phyloP scores from a whole-genome alignment of 2,797 vertebrate genomes.

The Channa striata region DNA sequence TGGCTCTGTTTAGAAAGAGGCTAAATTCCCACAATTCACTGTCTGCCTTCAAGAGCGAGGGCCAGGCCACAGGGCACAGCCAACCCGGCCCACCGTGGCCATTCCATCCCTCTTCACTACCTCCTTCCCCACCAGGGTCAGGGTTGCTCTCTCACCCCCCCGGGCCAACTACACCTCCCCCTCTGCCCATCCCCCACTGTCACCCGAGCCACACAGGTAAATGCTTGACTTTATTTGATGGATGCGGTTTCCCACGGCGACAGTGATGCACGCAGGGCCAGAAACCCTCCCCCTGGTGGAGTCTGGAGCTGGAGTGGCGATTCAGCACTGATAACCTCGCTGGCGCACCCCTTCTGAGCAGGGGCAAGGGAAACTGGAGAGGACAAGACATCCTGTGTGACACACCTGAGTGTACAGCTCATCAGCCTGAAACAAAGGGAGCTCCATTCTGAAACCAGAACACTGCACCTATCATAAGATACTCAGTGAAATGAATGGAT shows the following conservation, averaged over 20 bases:
- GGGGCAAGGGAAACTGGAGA: conserved; percentile 68
- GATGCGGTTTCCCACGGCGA: conserved; percentile 83
- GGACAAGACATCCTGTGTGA: conserved; percentile 76
- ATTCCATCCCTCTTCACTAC: not conserved
- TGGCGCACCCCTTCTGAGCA: conserved; percentile 46
- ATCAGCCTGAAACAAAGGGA: conserved; percentile 69
- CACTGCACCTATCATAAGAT: conserved; percentile 35
- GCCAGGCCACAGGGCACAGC: conserved; percentile 29
- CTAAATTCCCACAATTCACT: conserved; percentile 69
- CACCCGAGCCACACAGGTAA: conserved; percentile 89
- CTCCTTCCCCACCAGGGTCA: conserved; percentile 63
- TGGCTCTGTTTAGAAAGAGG: conserved; percentile 53
- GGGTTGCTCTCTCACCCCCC: conserved; percentile 72
- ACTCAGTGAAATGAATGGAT: not conserved
- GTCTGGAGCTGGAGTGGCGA: conserved; percentile 74
- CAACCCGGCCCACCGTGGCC: conserved; percentile 14
- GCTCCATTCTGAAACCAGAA: conserved; percentile 29
- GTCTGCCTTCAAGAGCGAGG: conserved; percentile 59
- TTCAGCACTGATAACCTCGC: conserved; percentile 78
- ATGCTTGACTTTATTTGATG: conserved; percentile 85
- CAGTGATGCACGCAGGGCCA: conserved; percentile 73
- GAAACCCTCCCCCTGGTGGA: conserved; percentile 32
- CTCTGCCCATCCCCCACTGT: conserved; percentile 70
- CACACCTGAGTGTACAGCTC: conserved; percentile 61
- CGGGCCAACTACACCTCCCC: conserved; percentile 43